Evolutionary conservation across 2,113 vertebrate species (phyloP).

Genomic region (Struthio camelus): DNA sequence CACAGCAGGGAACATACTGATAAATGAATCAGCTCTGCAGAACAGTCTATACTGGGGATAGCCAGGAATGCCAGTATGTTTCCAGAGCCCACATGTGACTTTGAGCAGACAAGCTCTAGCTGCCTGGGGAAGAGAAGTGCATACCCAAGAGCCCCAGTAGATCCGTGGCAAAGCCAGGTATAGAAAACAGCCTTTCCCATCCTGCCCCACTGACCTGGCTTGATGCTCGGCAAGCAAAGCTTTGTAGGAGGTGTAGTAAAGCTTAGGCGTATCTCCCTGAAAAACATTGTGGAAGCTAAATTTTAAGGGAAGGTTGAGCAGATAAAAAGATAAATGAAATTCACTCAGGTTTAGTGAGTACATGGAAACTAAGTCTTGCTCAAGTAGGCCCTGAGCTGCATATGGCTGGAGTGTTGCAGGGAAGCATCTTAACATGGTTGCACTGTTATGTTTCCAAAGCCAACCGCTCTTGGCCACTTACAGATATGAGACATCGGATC

Average conservation of each 20-base stretch:
- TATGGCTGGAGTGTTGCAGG: not conserved
- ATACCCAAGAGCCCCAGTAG: accelerated
- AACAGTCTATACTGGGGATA: too few species aligned
- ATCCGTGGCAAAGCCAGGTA: not conserved
- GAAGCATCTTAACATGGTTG: not conserved
- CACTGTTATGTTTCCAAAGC: not conserved
- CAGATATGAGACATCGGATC: not conserved
- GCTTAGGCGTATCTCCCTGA: not conserved
- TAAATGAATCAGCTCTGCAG: not conserved
- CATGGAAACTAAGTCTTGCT: not conserved
- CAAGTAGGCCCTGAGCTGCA: not conserved
- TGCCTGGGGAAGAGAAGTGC: accelerated
- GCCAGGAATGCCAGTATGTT: not conserved
- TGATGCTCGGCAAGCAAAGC: not conserved
- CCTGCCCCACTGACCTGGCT: not conserved
- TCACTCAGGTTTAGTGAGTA: accelerated
- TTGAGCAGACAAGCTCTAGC: not conserved
- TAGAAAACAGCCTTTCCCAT: not conserved
- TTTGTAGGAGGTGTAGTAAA: not conserved
- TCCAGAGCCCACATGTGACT: accelerated
- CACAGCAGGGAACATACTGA: not conserved
- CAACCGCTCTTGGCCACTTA: not conserved
- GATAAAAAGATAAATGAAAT: not conserved
- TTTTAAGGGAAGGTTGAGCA: not conserved
- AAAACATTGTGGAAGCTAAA: not conserved